Evolutionary conservation across 2,113 vertebrate genomes (phyloP).

Genomic region (Chamaea fasciata): DNA sequence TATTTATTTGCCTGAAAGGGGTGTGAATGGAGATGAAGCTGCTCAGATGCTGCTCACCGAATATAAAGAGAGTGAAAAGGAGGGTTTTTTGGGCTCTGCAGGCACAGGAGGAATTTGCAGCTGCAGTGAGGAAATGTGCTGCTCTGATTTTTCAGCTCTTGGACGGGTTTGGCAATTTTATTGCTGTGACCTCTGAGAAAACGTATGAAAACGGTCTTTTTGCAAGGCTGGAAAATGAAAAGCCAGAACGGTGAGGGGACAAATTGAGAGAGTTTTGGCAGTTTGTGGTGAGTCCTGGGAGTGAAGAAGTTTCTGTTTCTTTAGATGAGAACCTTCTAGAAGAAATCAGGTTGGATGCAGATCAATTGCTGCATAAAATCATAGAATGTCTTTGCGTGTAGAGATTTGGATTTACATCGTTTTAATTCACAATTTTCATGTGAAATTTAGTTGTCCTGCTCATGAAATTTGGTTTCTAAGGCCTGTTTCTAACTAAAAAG

Average conservation of each 20-base stretch:
- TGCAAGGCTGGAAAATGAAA: fast-evolving
- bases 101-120: not conserved
- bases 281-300: too few species aligned
- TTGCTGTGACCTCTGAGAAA: not conserved
- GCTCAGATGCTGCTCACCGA: not conserved
- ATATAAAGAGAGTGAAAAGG: not conserved
- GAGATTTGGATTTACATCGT: too few species aligned
- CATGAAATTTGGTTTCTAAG: too few species aligned
- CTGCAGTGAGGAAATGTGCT: not conserved
- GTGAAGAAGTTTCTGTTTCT: too few species aligned
- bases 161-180: not conserved
- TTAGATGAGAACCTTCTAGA: too few species aligned
- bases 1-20: not conserved
- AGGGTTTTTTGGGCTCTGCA: not conserved
- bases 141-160: not conserved
- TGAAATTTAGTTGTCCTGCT: too few species aligned
- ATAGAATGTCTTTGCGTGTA: too few species aligned
- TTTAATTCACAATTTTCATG: too few species aligned
- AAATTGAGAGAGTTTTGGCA: too few species aligned
- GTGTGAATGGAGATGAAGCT: not conserved
- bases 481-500: too few species aligned
- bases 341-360: too few species aligned
- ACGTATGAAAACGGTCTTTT: not conserved
- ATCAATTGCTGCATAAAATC: too few species aligned
- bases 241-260: not conserved